Conservation (phyloP, 2,113 vertebrate genomes). For the Antechinus flavipes region DNA sequence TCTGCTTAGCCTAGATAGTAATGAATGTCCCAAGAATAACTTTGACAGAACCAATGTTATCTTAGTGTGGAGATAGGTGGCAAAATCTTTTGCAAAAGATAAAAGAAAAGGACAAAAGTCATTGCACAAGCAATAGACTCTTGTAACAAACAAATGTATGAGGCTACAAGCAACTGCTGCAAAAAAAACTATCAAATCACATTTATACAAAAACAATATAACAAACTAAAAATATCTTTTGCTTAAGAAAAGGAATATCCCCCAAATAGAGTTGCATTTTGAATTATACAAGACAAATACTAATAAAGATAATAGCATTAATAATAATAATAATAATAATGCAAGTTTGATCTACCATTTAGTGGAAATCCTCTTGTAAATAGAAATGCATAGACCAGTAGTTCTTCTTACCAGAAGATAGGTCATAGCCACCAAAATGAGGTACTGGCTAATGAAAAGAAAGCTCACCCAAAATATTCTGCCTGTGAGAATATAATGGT, state of each 20-base stretch:
- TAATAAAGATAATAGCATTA: background rate
- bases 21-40: background rate
- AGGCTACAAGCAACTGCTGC: background rate
- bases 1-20: background rate
- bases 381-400: background rate
- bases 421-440: background rate
- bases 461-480: background rate
- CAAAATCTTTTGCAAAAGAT: background rate
- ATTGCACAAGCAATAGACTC: background rate
- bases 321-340: background rate
- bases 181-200: background rate
- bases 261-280: background rate
- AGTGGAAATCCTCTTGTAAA: background rate
- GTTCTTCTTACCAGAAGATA: background rate
- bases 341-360: background rate
- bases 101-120: background rate
- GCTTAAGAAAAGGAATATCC: background rate
- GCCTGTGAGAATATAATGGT: background rate
- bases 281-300: background rate
- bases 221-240: background rate
- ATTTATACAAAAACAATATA: background rate
- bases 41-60: background rate
- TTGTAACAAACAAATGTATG: background rate
- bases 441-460: background rate
- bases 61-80: background rate